Evolutionary conservation across 2,113 vertebrate genomes (phyloP), one percentile per base, ranked within the genome.

Genomic region (Verasper variegatus): DNA sequence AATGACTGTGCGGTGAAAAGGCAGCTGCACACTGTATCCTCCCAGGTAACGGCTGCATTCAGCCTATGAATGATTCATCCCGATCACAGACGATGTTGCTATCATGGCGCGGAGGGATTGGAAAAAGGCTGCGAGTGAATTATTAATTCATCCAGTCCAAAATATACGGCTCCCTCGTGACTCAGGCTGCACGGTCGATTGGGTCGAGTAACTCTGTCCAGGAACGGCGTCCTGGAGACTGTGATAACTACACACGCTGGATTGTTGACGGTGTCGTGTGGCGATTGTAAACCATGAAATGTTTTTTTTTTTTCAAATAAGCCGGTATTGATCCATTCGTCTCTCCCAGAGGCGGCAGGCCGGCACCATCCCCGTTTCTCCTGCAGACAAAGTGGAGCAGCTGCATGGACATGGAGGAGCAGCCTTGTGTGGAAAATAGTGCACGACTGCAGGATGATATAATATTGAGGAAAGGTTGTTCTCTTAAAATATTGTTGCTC

Each of bases 41-140:
- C 26, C 26, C 66, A 55, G 42, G 67, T 60, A 78, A 82, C 21
- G 2, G 37, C 80, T 69, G 27, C 10, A 20, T 42, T 42, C 12
- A 12, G 1, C 7, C 57, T 15, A 80, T 91, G 51, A 89, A 89
- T 81, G 58, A 88, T 90, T 88, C 9, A 89, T 83, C 49, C 3
- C 1, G 1, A 37, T 26, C 24, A 66, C 0, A 13, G 69, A 57
- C 82, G 68, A 62, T 59, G 61, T 62, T 81, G 40, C 76, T 71
- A 35, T 77, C n/a, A 66, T 40, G 57, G 62, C 6, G 5, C 52
- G 31, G 62, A 49, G 20, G 63, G 64, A 62, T 57, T 63, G 14
- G 51, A 35, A 70, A 31, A 51, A n/a, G 24, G 24, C 24, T 67
- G 17, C 35, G 26, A 27, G 61, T 84, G 66, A 83, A 80, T 83